Evolutionary conservation across 2,888 invertebrate species (phyloP).

Genomic region (Anarsia innoxiella): DNA sequence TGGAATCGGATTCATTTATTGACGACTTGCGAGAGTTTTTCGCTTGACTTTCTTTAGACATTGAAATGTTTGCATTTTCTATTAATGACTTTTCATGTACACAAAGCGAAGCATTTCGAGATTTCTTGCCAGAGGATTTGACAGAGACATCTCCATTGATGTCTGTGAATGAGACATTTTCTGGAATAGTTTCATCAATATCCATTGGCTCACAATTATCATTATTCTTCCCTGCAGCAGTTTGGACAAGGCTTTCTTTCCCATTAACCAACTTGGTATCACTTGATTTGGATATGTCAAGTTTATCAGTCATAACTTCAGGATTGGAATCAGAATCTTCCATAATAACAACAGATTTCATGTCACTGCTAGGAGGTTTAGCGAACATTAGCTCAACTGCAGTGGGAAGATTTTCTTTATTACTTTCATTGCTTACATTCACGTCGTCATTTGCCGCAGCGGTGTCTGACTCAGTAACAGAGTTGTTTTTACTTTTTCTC

Average conservation of each 20-base stretch:
- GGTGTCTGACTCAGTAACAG: conserved; percentile 1
- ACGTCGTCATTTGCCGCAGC: too few relatives aligned
- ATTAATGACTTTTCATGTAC: neutral
- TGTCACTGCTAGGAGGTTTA: conserved; percentile 28
- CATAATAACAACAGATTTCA: conserved; percentile 38
- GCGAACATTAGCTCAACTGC: conserved; percentile 34
- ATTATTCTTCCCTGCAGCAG: conserved; percentile 9
- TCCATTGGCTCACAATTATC: conserved; percentile 61
- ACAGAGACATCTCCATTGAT: neutral
- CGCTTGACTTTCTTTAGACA: too few relatives aligned
- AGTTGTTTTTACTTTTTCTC: conserved; percentile 18
- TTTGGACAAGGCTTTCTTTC: conserved; percentile 48
- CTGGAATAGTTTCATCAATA: conserved; percentile 59
- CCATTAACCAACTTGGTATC: too few relatives aligned
- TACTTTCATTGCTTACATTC: conserved; percentile 14
- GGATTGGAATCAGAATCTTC: conserved; percentile 54
- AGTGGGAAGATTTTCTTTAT: conserved; percentile 16
- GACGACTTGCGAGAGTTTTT: conserved; percentile 7
- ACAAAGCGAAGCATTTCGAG: too few relatives aligned
- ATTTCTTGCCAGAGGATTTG: too few relatives aligned
- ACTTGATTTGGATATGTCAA: conserved; percentile 12
- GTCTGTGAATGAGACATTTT: conserved; percentile 31
- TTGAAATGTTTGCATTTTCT: conserved; percentile 12
- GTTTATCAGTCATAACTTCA: conserved; percentile 23
- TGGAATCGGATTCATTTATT: too few relatives aligned